A percentile compares a stretch with the other conserved stretches of the same genome.
Conservation (phyloP, 2,888 invertebrate genomes). For the Aethes cnicana region DNA sequence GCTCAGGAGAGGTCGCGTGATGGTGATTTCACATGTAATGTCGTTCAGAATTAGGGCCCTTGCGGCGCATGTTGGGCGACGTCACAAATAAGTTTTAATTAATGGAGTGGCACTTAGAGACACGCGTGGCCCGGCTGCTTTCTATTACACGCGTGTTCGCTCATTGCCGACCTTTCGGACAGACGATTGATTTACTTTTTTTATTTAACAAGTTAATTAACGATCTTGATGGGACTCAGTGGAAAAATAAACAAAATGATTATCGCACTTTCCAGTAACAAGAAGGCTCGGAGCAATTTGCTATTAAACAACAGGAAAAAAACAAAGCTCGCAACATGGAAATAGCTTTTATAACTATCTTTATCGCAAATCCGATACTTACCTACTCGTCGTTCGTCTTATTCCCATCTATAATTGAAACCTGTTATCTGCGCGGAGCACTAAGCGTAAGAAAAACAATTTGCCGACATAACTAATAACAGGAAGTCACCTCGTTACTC, state of each 20-base stretch:
- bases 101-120: conserved; percentile 79
- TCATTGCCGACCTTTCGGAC: conserved; percentile 47
- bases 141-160: conserved; percentile 57
- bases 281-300: background rate
- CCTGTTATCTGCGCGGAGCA: conserved; percentile 44
- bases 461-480: conserved; percentile 77
- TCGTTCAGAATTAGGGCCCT: conserved; percentile 56
- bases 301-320: conserved; percentile 5
- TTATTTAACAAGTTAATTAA: conserved; percentile 24
- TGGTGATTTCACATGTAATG: conserved; percentile 40
- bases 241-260: background rate
- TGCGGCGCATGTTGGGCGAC: conserved; percentile 56
- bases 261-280: background rate
- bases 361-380: conserved; percentile 21
- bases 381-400: conserved; percentile 26
- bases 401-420: conserved; percentile 44
- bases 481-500: conserved; percentile 80
- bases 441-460: conserved; percentile 73
- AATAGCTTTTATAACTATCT: conserved; percentile 13
- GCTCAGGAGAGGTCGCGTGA: conserved; percentile 17
- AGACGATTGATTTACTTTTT: conserved; percentile 28
- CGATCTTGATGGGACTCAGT: background rate
- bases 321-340: conserved; percentile 14
- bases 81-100: conserved; percentile 80
- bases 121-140: conserved; percentile 63